These are phyloP conservation scores for Bubo scandiacus DNA, from an alignment of 2,113 vertebrate species.

Conservation along the genomic window DNA sequence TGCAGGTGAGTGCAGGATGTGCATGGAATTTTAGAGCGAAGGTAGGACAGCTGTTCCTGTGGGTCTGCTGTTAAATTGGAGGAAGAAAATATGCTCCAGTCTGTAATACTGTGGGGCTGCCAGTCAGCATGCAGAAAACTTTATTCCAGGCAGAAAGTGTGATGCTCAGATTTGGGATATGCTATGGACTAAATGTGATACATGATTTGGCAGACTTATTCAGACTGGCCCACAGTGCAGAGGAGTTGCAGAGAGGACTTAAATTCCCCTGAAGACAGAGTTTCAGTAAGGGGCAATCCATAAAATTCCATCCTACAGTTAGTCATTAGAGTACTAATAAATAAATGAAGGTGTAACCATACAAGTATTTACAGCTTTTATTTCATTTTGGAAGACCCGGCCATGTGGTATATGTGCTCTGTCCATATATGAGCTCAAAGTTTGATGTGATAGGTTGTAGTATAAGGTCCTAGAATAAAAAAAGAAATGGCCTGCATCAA, in stretches of 20 bases:
- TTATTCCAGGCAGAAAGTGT: not conserved
- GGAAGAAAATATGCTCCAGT: not conserved
- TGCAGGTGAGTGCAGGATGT: rapidly evolving
- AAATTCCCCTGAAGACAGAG: not conserved
- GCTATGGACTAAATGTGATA: not conserved
- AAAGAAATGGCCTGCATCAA: not conserved
- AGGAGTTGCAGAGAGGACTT: not conserved
- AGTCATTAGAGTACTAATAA: not conserved
- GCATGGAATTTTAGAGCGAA: not conserved
- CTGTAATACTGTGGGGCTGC: rapidly evolving
- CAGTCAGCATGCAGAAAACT: not conserved
- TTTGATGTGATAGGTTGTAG: not conserved
- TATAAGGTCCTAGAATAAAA: not conserved
- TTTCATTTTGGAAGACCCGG: not conserved
- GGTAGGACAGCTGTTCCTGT: not conserved
- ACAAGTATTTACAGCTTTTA: not conserved
- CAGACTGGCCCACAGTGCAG: not conserved
- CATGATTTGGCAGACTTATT: not conserved
- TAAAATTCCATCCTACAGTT: not conserved
- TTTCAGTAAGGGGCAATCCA: not conserved
- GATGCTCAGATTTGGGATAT: not conserved
- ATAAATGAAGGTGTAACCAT: not conserved
- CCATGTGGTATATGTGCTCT: not conserved
- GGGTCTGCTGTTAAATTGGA: not conserved
- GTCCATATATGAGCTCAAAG: not conserved